Percentiles rank a stretch among this genome's conserved stretches.
Conservation (phyloP, 2,113 vertebrate species). For the Actenoides hombroni region DNA sequence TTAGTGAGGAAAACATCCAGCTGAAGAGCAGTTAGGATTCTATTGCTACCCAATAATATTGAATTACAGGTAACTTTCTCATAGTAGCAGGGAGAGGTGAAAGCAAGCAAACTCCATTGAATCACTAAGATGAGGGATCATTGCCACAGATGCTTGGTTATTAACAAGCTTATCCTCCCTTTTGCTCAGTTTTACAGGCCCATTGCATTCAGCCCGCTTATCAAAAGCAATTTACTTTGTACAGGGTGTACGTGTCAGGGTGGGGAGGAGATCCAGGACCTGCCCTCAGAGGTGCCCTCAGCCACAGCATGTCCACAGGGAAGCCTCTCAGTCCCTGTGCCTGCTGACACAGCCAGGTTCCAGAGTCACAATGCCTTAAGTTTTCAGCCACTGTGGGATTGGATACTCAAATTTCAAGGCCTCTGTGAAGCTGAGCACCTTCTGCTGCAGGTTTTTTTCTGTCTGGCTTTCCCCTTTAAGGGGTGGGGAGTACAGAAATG, state of each 20-base stretch:
- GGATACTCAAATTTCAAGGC: background rate
- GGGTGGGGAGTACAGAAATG: background rate
- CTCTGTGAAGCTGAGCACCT: background rate
- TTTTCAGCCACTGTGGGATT: fast-evolving
- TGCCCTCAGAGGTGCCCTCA: too few species aligned
- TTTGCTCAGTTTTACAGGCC: background rate
- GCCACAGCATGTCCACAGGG: too few species aligned
- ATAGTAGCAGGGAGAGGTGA: background rate
- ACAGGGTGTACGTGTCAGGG: background rate
- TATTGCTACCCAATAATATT: background rate
- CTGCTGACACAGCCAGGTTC: too few species aligned
- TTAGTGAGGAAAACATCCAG: background rate
- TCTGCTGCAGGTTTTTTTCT: background rate
- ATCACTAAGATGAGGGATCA: background rate
- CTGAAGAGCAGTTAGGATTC: background rate
- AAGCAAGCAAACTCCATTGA: background rate
- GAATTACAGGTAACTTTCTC: background rate
- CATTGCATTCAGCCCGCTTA: background rate
- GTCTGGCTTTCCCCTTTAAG: background rate
- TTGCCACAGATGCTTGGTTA: background rate
- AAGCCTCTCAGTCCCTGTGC: too few species aligned
- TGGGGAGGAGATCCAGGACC: background rate
- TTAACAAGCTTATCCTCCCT: background rate
- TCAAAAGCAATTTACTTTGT: background rate
- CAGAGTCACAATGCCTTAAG: background rate